Evolutionary conservation across 2,113 vertebrate species (phyloP).

Genomic region (Phalacrocorax carbo): DNA sequence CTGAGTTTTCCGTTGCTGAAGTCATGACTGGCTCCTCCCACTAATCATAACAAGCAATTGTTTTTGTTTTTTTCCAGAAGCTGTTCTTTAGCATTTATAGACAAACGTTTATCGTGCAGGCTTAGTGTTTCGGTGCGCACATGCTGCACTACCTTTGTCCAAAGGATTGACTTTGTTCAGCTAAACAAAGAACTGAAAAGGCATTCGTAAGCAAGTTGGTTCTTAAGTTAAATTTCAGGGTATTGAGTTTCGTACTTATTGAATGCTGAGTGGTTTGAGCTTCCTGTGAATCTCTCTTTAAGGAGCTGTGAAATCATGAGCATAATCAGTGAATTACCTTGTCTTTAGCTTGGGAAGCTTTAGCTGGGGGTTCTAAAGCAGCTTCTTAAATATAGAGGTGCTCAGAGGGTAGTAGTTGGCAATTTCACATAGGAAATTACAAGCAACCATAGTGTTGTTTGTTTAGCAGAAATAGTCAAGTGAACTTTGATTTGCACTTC

Average conservation of each 20-base stretch:
- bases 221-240: background rate
- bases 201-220: background rate
- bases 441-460: background rate
- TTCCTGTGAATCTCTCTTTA: background rate
- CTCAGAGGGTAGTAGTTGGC: background rate
- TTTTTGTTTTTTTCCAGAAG: background rate
- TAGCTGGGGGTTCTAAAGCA: background rate
- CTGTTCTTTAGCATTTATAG: background rate
- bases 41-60: fast-evolving
- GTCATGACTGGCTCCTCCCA: background rate
- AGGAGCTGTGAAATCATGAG: background rate
- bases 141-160: background rate
- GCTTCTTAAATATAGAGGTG: background rate
- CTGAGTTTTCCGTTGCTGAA: background rate
- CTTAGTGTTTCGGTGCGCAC: background rate
- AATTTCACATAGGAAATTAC: background rate
- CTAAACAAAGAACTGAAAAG: background rate
- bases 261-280: background rate
- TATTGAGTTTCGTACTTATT: background rate
- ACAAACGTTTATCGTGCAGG: background rate
- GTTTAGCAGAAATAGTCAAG: background rate
- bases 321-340: background rate
- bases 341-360: background rate
- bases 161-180: background rate
- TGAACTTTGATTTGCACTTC: background rate